Conservation (phyloP, 2,888 invertebrate species). For the Amphimallon solstitiale region DNA sequence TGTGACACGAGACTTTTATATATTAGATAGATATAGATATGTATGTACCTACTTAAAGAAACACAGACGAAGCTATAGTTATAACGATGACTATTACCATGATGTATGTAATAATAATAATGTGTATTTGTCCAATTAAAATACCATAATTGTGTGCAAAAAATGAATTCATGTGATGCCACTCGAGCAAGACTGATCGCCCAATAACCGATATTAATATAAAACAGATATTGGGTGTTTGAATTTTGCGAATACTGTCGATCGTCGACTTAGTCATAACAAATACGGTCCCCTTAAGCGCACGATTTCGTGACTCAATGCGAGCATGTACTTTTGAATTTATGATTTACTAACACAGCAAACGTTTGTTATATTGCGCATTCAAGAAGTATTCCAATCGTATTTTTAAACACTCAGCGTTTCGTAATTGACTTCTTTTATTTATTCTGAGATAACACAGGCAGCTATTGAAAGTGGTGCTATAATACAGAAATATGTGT, state of each 20-base stretch:
- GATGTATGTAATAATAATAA: neutral
- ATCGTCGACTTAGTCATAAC: slow-evolving; percentile 23
- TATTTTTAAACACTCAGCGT: too few species aligned
- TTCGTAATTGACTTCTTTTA: too few species aligned
- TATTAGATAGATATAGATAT: too few species aligned
- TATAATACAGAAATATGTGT: too few species aligned
- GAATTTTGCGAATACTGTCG: slow-evolving; percentile 12
- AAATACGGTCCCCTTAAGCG: slow-evolving; percentile 1
- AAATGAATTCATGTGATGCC: slow-evolving; percentile 22
- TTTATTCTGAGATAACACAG: too few species aligned
- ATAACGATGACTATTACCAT: neutral
- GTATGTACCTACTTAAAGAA: too few species aligned
- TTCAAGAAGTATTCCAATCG: neutral
- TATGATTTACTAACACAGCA: neutral
- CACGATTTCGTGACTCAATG: slow-evolving; percentile 18
- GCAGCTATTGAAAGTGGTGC: too few species aligned
- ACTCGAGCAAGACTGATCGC: neutral
- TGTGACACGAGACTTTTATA: too few species aligned
- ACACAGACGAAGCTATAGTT: too few species aligned
- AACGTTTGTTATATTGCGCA: neutral
- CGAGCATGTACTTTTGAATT: neutral
- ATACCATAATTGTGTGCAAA: neutral
- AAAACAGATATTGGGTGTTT: slow-evolving; percentile 23
- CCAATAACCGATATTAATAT: slow-evolving; percentile 16
- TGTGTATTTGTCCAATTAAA: slow-evolving; percentile 1